Conservation (phyloP, 1,140 invertebrate species). For the Nasonia giraulti region DNA sequence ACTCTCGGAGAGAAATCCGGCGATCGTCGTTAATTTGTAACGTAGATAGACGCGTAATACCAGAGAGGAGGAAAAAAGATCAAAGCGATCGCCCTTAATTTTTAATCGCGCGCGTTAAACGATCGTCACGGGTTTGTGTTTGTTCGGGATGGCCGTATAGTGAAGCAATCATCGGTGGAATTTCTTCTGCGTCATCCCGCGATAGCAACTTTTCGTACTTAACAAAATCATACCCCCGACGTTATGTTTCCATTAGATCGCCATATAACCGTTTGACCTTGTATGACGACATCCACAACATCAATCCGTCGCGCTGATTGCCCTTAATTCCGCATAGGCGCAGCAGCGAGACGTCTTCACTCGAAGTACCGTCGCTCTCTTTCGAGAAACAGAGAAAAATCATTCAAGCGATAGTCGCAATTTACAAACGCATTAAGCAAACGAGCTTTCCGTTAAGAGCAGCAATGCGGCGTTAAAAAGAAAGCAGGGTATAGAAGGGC, state of each 20-base stretch:
- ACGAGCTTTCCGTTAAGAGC: constrained; percentile 25
- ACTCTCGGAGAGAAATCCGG: not conserved
- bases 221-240: not conserved
- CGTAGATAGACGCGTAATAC: not conserved
- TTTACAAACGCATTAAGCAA: constrained; percentile 41
- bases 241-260: not conserved
- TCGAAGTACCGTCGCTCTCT: not conserved
- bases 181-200: not conserved
- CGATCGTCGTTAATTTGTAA: not conserved
- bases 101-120: not conserved
- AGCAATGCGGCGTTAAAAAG: not conserved
- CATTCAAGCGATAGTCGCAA: not conserved
- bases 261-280: not conserved
- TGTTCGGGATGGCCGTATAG: not conserved
- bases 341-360: too few species aligned
- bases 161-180: not conserved
- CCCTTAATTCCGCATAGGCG: too few species aligned
- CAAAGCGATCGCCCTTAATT: not conserved
- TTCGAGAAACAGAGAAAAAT: not conserved
- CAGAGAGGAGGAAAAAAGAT: not conserved
- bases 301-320: too few species aligned
- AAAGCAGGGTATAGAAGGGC: not conserved
- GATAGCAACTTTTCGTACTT: not conserved
- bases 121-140: too few species aligned
- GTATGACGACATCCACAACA: not conserved